Evolutionary conservation across 1,140 invertebrate genomes (phyloP), one percentile per base, ranked within the genome.

Genomic region (Notospermus geniculatus): DNA sequence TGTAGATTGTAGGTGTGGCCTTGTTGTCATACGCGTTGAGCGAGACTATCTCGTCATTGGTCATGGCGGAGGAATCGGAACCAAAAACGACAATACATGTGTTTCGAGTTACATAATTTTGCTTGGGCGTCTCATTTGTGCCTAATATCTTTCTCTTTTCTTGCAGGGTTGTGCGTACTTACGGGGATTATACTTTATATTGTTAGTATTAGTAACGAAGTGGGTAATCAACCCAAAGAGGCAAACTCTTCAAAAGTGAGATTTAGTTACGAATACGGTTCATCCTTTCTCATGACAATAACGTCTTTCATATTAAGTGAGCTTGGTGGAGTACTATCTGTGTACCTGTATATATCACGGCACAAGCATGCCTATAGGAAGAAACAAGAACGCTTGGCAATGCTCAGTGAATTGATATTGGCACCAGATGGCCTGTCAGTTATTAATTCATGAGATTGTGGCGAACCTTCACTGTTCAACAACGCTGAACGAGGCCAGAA

Each of bases 101-200:
- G n/a, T n/a, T n/a, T n/a, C n/a, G n/a, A n/a, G n/a, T n/a, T n/a
- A n/a, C n/a, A n/a, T n/a, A n/a, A n/a, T n/a, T n/a, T n/a, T n/a
- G n/a, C n/a, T n/a, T n/a, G n/a, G n/a, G n/a, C 32, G 32, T 36
- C 32, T 36, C 32, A 36, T 36, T 36, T 7, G 15, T 15, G 4
- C 15, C 4, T n/a, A 36, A 4, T 36, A 7, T 7, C 15, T 36
- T 36, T 36, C 32, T 36, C 32, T 36, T 36, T 15, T 15, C 30
- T 71, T 69, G 29, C 68, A 80, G 78, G 78, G 50, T 62, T 80
- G 30, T 78, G 73, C 62, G 75, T 73, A 1, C 63, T 80, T 29
- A 73, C 78, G 15, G 78, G 78, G 22, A 78, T 80, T 36, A 78
- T 80, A 28, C 66, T 80, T 1, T 80, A 77, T 58, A 80, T 80